Conservation (phyloP, 2,797 vertebrate genomes). For the Emys orbicularis region DNA sequence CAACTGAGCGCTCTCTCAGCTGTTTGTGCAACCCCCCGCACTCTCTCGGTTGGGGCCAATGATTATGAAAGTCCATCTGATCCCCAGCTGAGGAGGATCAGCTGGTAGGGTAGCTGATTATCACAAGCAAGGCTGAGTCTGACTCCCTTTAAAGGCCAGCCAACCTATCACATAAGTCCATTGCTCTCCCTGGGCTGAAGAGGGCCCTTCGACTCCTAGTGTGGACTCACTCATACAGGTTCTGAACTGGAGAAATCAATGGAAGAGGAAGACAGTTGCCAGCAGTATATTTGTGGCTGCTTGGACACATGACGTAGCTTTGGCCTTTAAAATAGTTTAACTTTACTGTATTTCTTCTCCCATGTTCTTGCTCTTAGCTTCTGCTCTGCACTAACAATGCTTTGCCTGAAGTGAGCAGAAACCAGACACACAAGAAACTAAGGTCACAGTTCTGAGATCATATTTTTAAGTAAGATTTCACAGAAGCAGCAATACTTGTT, state of each 20-base stretch:
- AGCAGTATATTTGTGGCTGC: background rate
- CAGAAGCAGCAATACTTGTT: background rate
- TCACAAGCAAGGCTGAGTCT: background rate
- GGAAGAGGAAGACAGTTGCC: background rate
- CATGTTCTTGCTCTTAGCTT: background rate
- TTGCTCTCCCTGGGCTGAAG: background rate
- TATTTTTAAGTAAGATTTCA: background rate
- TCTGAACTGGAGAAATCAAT: background rate
- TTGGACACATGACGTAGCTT: background rate
- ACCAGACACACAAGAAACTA: background rate
- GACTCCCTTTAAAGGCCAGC: background rate
- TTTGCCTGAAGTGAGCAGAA: background rate
- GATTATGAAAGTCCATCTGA: background rate
- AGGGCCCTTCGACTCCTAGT: background rate
- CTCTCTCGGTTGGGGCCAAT: background rate
- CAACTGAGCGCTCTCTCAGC: background rate
- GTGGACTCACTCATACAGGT: background rate
- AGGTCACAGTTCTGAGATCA: background rate
- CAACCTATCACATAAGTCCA: background rate
- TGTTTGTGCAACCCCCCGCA: background rate
- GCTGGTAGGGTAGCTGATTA: background rate
- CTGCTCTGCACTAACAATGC: background rate
- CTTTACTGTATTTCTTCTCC: background rate
- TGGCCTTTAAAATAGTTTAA: background rate
- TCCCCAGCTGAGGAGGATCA: background rate